Base-by-base conservation (phyloP, 1,140 invertebrate genomes). In the Solen grandis region DNA sequence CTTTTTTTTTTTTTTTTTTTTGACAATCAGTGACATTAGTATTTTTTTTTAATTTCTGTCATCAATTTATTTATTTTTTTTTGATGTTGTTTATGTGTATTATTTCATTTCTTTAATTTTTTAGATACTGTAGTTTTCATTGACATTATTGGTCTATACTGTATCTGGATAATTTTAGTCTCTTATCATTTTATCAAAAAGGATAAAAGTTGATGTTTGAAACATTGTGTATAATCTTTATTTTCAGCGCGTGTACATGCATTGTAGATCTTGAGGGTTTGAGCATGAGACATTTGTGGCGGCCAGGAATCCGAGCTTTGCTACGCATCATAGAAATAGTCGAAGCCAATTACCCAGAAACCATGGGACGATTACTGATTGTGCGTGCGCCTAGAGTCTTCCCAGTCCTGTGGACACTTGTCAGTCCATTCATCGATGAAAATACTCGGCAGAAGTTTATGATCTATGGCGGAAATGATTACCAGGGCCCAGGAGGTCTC, bases 341-440 rank as follows among this genome's bases (percentile, higher is more conserved):
- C 8, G 97, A 99, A 92, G 96, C 96, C 19, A 98, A 99, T 93
- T 99, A 99, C 93, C 98, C 98, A 13, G 97, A 99, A 93, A 99
- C 97, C 10, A 96, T 99, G 96, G 97, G 96, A 19, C 75, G 86
- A 19, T 81, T 91, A 14, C 83, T 91, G 10, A 90, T 91, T 74
- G 90, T 91, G 22, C 77, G 90, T 29, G 90, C 90, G 36, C 90
- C 90, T 5, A 94, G 97, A 82, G 97, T 98, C 57, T 99, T 99
- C 90, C 98, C 98, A 0, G 97, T 99, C 77, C 93, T 99, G n/a
- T 99, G 98, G 98, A 99, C 97, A 0, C 94, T 99, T 59, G 96
- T 99, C 68, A 97, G 96, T 88, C 97, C 97, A n/a, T 99, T 99
- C 91, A 99, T 99, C 87, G 97, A 99, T 93, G 97, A 99, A 91